Conservation (phyloP, 2,888 invertebrate species). For the Lomographa bimaculata region DNA sequence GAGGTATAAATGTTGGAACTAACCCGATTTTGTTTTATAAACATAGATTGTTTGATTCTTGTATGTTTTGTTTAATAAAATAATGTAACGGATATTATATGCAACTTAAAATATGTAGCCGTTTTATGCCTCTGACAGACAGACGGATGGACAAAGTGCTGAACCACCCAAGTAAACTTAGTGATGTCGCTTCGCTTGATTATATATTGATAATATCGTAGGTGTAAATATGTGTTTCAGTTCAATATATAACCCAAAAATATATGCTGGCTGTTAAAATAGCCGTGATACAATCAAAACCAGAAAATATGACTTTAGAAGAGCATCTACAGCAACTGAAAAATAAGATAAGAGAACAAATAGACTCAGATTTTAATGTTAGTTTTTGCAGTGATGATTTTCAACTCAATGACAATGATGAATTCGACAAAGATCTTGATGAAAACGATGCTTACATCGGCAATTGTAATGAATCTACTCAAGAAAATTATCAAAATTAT, state of each 20-base stretch:
- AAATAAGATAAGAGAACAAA: conserved; percentile 39
- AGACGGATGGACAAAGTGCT: no score
- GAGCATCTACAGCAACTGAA: conserved; percentile 46
- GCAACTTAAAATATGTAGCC: no score
- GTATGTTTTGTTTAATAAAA: no score
- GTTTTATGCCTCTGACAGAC: no score
- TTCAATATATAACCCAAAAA: conserved; percentile 51
- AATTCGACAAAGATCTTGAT: conserved; percentile 24
- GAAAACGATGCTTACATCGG: conserved; percentile 21
- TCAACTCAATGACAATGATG: conserved; percentile 34
- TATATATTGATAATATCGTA: no score
- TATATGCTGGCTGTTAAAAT: conserved; percentile 51
- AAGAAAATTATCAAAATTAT: conserved; percentile 4
- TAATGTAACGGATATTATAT: no score
- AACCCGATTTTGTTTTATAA: no score
- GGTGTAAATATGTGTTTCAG: no score
- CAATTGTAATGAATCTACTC: conserved; percentile 12
- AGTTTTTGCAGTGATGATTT: conserved; percentile 59
- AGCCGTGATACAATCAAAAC: conserved; percentile 54
- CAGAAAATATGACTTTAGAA: conserved; percentile 39
- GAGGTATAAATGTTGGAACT: no score
- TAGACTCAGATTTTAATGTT: conserved; percentile 37
- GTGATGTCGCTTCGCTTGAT: no score
- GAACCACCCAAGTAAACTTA: no score
- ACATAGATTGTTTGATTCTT: no score